Base-by-base conservation (phyloP, 2,113 vertebrate species). In the Mobula hypostoma region DNA sequence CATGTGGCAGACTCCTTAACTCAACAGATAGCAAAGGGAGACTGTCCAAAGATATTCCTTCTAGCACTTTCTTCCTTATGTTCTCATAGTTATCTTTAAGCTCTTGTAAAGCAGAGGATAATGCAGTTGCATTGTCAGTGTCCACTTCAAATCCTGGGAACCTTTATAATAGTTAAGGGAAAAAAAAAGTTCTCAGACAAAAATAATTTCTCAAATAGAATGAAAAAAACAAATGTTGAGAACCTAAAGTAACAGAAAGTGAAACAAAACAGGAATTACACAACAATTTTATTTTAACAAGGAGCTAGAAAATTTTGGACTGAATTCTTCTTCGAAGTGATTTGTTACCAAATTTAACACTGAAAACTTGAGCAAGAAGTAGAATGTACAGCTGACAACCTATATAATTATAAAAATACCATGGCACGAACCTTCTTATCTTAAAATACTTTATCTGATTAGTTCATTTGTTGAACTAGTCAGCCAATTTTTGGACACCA, bases 1-100 rank as follows among this genome's bases (percentile, higher is more conserved):
- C 95, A 78, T 94, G 0, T 0, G 94, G 90, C 1, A 95, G 4
- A 5, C 96, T 87, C 27, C 95, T 96, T 0, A 96, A 94, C 70
- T 97, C 95, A 29, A 96, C 24, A 8, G 96, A 95, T 0, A 97
- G 94, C 0, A 96, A 96, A 72, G 96, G 95, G 48, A 97, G 95
- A 7, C 95, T 94, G 61, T 94, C 96, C 94, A 97, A 94, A 0
- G 96, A 95, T 0, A 61, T 0, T 7, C 97, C 97, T 40, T 1
- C 94, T 19, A 82, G 63, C 66, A 97, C 94, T 94, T 95, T 95
- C 36, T n/a, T 95, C 94, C 94, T 96, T 95, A 95, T 94, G 0
- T 4, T 94, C 48, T 58, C 58, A 0, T 97, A 97, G 7, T 94
- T 95, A n/a, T 72, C 92, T 68, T 95, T 95, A 36, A 97, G 94